Conservation (phyloP, 2,888 invertebrate species). For the Ethmia dodecea region DNA sequence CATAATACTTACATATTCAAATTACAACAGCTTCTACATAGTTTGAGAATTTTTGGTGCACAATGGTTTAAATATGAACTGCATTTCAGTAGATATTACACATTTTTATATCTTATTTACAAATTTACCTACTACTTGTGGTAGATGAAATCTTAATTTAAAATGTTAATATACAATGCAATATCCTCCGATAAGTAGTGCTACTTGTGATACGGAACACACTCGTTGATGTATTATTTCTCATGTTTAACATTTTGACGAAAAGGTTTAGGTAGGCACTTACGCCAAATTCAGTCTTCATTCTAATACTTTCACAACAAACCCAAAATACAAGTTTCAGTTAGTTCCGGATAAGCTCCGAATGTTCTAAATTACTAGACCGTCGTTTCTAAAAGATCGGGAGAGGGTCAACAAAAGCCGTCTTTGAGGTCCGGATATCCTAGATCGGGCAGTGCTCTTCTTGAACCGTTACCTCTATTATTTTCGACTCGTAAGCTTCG, state of each 20-base stretch:
- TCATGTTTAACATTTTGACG: constrained; percentile 30
- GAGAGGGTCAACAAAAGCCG: constrained; percentile 84
- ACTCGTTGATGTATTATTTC: too few relatives aligned
- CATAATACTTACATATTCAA: too few relatives aligned
- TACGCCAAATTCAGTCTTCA: constrained; percentile 71
- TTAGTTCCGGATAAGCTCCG: constrained; percentile 24
- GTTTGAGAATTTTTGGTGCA: too few relatives aligned
- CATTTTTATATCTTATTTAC: too few relatives aligned
- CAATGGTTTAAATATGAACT: too few relatives aligned
- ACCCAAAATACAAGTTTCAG: constrained; percentile 30
- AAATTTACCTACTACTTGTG: too few relatives aligned
- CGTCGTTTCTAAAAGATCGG: constrained; percentile 68
- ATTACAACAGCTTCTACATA: too few relatives aligned
- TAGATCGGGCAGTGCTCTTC: constrained; percentile 65
- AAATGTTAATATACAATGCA: too few relatives aligned
- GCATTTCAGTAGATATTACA: too few relatives aligned
- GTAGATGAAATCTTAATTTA: too few relatives aligned
- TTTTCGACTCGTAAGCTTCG: constrained; percentile 58
- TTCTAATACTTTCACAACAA: constrained; percentile 47
- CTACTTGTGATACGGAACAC: too few relatives aligned
- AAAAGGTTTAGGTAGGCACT: constrained; percentile 52
- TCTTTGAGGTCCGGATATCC: constrained; percentile 81
- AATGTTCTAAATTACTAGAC: constrained; percentile 43
- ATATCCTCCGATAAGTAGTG: too few relatives aligned
- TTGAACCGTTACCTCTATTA: constrained; percentile 57